These are phyloP conservation scores for Thera obeliscata DNA, from an alignment of 2,888 invertebrate species.

Conservation along the genomic window DNA sequence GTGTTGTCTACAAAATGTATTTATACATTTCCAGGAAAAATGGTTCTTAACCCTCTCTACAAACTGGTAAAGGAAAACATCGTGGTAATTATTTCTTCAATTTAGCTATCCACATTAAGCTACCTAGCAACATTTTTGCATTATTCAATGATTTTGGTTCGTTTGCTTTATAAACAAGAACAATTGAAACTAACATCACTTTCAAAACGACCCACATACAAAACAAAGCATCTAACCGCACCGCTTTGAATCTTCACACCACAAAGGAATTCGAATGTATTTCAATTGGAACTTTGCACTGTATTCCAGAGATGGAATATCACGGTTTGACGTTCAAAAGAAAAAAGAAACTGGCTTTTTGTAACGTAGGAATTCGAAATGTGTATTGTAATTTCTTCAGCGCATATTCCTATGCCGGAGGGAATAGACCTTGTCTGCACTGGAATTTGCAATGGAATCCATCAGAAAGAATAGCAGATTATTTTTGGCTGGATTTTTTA, in stretches of 20 bases:
- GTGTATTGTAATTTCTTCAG: constrained; percentile 17
- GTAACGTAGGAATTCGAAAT: constrained; percentile 14
- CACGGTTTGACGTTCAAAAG: constrained; percentile 22
- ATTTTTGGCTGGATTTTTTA: not conserved
- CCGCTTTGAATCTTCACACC: constrained; percentile 29
- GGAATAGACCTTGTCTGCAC: constrained; percentile 8
- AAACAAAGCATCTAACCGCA: constrained; percentile 31
- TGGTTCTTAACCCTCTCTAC: no score
- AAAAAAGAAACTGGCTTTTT: constrained; percentile 15
- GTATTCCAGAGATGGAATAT: constrained; percentile 28
- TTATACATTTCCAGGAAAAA: no score
- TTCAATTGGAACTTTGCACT: constrained; percentile 34
- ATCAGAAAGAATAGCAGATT: not conserved
- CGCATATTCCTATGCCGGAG: constrained; percentile 8
- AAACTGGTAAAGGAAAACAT: no score
- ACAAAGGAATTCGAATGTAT: constrained; percentile 37
- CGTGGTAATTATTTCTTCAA: no score
- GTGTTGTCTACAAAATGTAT: no score
- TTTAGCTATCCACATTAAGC: no score
- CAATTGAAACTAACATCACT: not conserved
- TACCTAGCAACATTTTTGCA: no score
- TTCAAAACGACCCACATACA: constrained; percentile 21
- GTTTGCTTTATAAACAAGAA: no score
- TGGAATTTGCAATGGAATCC: not conserved
- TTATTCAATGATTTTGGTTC: no score